These are phyloP conservation scores for Brachypteracias leptosomus DNA, from an alignment of 2,113 vertebrate species.

Conservation along the genomic window DNA sequence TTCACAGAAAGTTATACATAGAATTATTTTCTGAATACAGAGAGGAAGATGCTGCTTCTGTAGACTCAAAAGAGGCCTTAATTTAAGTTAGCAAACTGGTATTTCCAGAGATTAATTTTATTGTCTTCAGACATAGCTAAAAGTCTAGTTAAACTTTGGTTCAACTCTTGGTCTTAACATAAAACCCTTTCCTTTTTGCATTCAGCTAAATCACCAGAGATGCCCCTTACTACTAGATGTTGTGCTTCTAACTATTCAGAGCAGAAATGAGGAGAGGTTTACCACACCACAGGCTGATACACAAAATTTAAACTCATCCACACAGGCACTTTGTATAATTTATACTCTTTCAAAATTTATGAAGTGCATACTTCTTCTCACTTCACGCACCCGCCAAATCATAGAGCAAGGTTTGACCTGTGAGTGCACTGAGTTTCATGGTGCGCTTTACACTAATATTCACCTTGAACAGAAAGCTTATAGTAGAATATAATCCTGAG, in stretches of 20 bases:
- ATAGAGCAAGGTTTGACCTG: not conserved
- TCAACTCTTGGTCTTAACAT: not conserved
- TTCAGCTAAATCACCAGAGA: not conserved
- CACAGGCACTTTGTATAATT: not conserved
- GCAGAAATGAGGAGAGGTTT: not conserved
- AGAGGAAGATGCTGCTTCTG: not conserved
- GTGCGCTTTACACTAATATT: not conserved
- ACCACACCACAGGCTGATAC: not conserved
- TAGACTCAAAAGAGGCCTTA: not conserved
- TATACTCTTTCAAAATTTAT: not conserved
- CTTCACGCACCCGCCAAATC: not conserved
- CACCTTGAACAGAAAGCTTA: not conserved
- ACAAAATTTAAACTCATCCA: not conserved
- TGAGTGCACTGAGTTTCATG: not conserved
- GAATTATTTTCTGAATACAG: not conserved
- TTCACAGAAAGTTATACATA: not conserved
- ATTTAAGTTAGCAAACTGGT: not conserved
- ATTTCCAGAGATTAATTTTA: not conserved
- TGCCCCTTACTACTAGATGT: not conserved
- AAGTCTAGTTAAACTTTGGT: not conserved
- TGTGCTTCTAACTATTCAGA: not conserved
- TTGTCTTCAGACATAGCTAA: not conserved
- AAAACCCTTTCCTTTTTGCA: not conserved
- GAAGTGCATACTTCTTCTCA: not conserved
- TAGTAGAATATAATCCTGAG: not conserved